A percentile compares a stretch with the other conserved stretches of the same genome.
Conservation (phyloP, 2,888 invertebrate genomes). For the Dyspetes luteomarginatus region DNA sequence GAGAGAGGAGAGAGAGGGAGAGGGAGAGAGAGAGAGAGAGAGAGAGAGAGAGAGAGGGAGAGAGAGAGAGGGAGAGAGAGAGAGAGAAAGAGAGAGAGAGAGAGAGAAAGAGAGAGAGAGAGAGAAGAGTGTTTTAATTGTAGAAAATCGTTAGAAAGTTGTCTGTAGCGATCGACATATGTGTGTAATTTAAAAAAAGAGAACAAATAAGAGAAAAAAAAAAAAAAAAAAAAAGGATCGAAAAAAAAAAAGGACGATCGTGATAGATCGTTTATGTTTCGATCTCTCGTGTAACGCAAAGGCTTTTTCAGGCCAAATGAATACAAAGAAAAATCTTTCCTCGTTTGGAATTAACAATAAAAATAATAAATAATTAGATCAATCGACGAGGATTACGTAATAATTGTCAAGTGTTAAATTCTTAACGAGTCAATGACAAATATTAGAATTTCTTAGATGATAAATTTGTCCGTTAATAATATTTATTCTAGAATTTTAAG, state of each 20-base stretch:
- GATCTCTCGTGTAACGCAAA: slow-evolving; percentile 15
- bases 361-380: no score
- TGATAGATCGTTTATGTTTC: slow-evolving; percentile 36
- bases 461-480: slow-evolving; percentile 54
- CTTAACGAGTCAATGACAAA: slow-evolving; percentile 30
- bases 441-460: slow-evolving; percentile 39
- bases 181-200: slow-evolving; percentile 14
- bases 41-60: no score
- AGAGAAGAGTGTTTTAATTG: slow-evolving; percentile 21
- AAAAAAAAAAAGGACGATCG: slow-evolving; percentile 19
- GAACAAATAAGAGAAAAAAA: neutral
- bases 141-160: slow-evolving; percentile 52
- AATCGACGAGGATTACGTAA: neutral
- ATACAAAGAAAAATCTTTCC: slow-evolving; percentile 9
- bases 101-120: neutral
- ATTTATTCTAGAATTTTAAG: slow-evolving; percentile 64
- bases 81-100: no score
- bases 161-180: slow-evolving; percentile 38
- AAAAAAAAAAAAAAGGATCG: neutral
- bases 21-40: neutral
- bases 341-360: neutral
- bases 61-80: no score
- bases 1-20: neutral
- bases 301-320: slow-evolving; percentile 26
- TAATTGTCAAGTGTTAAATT: slow-evolving; percentile 47